Conservation (phyloP, 1,140 invertebrate genomes). For the Calliopsis andreniformis region DNA sequence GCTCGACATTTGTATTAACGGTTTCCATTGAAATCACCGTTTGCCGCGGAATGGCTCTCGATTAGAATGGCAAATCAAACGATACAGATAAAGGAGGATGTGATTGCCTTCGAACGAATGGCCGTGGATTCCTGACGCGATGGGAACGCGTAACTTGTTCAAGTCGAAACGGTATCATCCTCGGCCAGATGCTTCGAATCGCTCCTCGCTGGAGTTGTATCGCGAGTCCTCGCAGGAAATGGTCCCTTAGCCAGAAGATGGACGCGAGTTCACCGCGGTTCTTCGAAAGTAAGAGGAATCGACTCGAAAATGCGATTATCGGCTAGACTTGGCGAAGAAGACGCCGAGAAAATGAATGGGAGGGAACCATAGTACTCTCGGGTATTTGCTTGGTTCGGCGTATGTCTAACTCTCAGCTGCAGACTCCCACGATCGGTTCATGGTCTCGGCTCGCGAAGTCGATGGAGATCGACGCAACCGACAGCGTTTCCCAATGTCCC, state of each 20-base stretch:
- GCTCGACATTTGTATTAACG: slow-evolving; percentile 12
- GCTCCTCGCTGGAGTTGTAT: too few relatives aligned
- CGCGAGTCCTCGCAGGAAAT: too few relatives aligned
- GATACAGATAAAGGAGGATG: neutral
- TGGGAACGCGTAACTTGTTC: neutral
- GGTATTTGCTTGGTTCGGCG: slow-evolving; percentile 65
- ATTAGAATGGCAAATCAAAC: slow-evolving; percentile 30
- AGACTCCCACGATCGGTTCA: slow-evolving; percentile 77
- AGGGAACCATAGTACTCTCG: slow-evolving; percentile 25
- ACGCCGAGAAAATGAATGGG: slow-evolving; percentile 33
- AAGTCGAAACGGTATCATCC: neutral
- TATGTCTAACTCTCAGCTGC: slow-evolving; percentile 60
- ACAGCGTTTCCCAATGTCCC: slow-evolving; percentile 55
- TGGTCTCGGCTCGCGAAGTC: slow-evolving; percentile 68
- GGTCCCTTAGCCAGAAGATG: too few relatives aligned
- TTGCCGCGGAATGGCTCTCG: neutral
- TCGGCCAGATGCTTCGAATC: neutral
- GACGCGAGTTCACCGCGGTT: neutral
- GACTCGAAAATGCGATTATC: slow-evolving; percentile 46
- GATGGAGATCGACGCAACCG: slow-evolving; percentile 53
- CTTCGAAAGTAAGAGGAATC: slow-evolving; percentile 45
- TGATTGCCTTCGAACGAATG: slow-evolving; percentile 12
- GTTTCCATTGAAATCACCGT: slow-evolving; percentile 8
- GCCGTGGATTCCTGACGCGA: neutral
- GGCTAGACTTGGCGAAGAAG: neutral